Conservation (phyloP, 1,140 invertebrate genomes). For the Pseudomyrmex cubaensis region DNA sequence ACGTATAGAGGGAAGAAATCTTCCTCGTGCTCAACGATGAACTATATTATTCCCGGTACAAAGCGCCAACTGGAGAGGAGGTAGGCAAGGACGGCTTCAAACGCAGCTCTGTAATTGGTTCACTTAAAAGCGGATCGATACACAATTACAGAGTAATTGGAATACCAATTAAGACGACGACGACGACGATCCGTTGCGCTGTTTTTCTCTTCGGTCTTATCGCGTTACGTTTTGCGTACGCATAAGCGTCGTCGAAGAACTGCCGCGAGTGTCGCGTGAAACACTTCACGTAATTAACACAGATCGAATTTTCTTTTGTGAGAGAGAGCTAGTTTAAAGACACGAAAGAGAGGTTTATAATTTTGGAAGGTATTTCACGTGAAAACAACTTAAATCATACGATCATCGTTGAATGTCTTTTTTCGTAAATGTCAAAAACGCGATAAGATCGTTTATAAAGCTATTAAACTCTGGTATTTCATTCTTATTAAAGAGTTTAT, state of each 20-base stretch:
- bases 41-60: slow-evolving; percentile 72
- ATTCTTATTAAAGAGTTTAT: not conserved
- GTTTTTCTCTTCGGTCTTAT: slow-evolving; percentile 50
- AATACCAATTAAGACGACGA: slow-evolving; percentile 69
- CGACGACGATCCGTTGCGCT: slow-evolving; percentile 23
- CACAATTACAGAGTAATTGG: slow-evolving; percentile 76
- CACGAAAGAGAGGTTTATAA: not conserved
- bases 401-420: not conserved
- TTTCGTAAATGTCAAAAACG: not conserved
- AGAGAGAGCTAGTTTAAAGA: not conserved
- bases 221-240: slow-evolving; percentile 32
- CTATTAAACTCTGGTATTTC: too few species aligned
- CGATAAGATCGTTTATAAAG: not conserved
- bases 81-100: slow-evolving; percentile 55
- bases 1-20: slow-evolving; percentile 56
- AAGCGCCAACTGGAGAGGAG: slow-evolving; percentile 65
- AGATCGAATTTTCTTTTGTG: not conserved
- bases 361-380: not conserved
- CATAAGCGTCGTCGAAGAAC: not conserved
- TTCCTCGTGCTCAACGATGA: slow-evolving; percentile 57
- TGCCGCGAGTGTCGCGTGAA: not conserved
- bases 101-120: slow-evolving; percentile 74
- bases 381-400: not conserved
- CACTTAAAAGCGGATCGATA: slow-evolving; percentile 75
- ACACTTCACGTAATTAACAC: slow-evolving; percentile 2